phyloP scores from a whole-genome alignment of 2,113 vertebrate genomes.

The Nothoprocta perdicaria region DNA sequence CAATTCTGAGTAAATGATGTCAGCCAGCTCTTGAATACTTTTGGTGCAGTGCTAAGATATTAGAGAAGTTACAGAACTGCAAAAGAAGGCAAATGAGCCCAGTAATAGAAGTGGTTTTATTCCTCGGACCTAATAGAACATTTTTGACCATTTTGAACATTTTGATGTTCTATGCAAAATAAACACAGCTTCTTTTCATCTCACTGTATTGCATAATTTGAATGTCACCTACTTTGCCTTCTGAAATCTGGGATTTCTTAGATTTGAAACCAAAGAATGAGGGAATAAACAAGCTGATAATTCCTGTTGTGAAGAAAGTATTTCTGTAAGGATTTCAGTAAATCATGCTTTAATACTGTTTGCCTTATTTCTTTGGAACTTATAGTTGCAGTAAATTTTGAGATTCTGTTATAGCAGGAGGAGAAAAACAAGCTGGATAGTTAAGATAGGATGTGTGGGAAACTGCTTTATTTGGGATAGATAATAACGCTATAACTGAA shows the following conservation, averaged over 20 bases:
- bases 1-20: not conserved
- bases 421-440: not conserved
- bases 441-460: not conserved
- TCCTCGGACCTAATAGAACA: not conserved
- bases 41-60: not conserved
- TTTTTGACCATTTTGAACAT: too few species aligned
- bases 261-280: not conserved
- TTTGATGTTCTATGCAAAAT: not conserved
- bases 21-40: not conserved
- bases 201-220: not conserved
- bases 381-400: not conserved
- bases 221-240: not conserved
- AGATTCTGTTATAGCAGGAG: not conserved
- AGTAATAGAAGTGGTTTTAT: not conserved
- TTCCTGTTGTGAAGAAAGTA: not conserved
- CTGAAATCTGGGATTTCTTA: not conserved
- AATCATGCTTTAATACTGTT: not conserved
- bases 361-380: not conserved
- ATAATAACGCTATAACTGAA: not conserved
- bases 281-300: not conserved
- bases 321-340: not conserved
- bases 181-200: not conserved
- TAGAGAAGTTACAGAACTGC: not conserved
- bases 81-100: not conserved
- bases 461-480: not conserved